Evolutionary conservation across 2,113 vertebrate species (phyloP), one percentile per base, ranked within the genome.

Genomic region (Scytalopus superciliaris): DNA sequence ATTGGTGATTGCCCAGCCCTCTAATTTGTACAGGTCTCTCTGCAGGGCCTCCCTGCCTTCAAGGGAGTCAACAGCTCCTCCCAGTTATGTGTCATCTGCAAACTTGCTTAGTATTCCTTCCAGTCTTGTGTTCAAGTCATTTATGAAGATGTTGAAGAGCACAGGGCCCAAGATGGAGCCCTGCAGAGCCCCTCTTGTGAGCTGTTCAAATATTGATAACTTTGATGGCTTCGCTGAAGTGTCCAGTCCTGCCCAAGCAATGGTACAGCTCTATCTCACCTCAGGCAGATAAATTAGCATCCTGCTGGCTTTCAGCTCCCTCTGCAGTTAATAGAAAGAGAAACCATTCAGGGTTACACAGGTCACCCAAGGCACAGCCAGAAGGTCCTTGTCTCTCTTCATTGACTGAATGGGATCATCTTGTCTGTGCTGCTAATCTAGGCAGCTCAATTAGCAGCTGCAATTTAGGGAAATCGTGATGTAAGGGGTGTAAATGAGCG

Each of bases 261-360:
- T 39, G 59, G 59, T 67, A 42, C 67, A 90, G 78, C 18, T 74
- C 47, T 30, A 3, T 45, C 76, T 78, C 68, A 88, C 42, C 89
- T 92, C 76, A 56, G 80, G 47, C 33, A n/a, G 55, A 45, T 47
- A 59, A 83, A 52, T 63, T 30, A 85, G 52, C 56, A 97, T 94
- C 80, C 80, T 93, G 68, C 83, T 97, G 70, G 80, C 91, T 89
- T 96, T 92, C 96, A 94, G 96, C 95, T 97, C 94, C 94, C 96
- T 96, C 95, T 97, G 78, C 95, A 96, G 95, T 94, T 93, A 90
- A 74, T 40, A 90, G 21, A 87, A 89, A 93, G 90, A 79, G 87
- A 81, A 93, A 84, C 35, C n/a, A 31, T 55, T 56, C 39, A 90
- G 42, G 87, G 83, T 86, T 93, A 82, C 31, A 39, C 28, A 42